Evolutionary conservation across 2,113 vertebrate genomes (phyloP).

Genomic region (Leptodactylus fuscus): DNA sequence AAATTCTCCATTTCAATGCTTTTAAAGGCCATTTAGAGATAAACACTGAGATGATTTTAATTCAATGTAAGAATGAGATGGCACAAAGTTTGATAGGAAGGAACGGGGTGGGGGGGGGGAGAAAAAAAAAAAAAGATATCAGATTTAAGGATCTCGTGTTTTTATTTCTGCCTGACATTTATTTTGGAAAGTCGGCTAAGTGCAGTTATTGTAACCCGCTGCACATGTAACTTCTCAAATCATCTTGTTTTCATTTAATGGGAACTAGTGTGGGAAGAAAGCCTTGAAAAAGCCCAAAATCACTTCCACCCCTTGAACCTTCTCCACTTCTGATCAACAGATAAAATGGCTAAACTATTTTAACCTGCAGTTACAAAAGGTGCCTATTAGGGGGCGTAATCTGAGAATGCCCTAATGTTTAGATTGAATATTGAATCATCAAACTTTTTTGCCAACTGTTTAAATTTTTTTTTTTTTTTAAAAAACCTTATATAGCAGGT

Average conservation of each 20-base stretch:
- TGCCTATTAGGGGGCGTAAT: constrained; percentile 9
- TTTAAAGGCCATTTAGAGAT: constrained; percentile 32
- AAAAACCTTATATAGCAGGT: too few species aligned
- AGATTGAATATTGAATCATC: too few species aligned
- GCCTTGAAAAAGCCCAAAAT: constrained; percentile 8
- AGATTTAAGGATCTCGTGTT: constrained; percentile 23
- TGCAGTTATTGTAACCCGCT: constrained; percentile 49
- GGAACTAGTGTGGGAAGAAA: constrained; percentile 42
- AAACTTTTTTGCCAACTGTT: too few species aligned
- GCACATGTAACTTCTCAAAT: constrained; percentile 26
- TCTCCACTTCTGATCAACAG: constrained; percentile 31
- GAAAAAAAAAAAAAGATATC: constrained; percentile 6
- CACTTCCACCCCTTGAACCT: constrained; percentile 12
- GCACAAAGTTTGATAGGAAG: constrained; percentile 22
- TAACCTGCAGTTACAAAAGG: not conserved
- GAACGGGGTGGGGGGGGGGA: too few species aligned
- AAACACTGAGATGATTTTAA: constrained; percentile 43
- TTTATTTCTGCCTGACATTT: constrained; percentile 50
- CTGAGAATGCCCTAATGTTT: not conserved
- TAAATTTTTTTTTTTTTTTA: too few species aligned
- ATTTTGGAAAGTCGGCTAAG: constrained; percentile 50
- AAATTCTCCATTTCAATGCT: constrained; percentile 26
- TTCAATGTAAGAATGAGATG: constrained; percentile 19
- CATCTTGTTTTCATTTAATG: constrained; percentile 55
- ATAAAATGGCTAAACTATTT: constrained; percentile 43